These are phyloP conservation scores for Gallinago solitaria DNA, from an alignment of 2,797 vertebrate species.

Conservation along the genomic window DNA sequence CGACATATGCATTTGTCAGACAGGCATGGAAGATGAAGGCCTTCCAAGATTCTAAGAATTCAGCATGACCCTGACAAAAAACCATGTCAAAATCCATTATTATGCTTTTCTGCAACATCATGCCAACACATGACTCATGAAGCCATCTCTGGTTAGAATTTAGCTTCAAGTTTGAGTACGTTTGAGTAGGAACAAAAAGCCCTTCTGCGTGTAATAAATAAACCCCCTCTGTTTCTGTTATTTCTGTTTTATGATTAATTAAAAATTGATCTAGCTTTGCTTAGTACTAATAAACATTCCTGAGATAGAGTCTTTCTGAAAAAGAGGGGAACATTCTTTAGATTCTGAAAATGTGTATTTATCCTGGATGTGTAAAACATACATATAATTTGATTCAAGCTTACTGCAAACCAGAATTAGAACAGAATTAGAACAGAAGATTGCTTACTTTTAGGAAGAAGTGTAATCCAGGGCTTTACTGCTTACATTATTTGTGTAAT, in stretches of 20 bases:
- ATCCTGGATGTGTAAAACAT: conserved; percentile 36
- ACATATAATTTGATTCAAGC: conserved; percentile 43
- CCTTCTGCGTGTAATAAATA: background rate
- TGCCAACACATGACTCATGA: background rate
- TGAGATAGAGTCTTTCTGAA: background rate
- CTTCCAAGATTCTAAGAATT: background rate
- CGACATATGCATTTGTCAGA: background rate
- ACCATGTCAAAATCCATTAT: background rate
- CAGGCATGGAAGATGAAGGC: background rate
- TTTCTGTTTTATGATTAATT: conserved; percentile 2
- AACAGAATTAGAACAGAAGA: conserved; percentile 61
- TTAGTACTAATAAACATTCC: background rate
- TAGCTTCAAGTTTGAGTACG: background rate
- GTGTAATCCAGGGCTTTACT: conserved; percentile 66
- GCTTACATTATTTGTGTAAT: conserved; percentile 53
- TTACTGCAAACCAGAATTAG: conserved; percentile 35
- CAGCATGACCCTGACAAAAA: background rate
- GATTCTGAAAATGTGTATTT: conserved; percentile 30
- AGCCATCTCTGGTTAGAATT: background rate
- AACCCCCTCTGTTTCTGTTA: background rate
- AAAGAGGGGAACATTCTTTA: background rate
- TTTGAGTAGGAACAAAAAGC: background rate
- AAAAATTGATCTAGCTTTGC: background rate
- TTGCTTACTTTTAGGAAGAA: conserved; percentile 59
- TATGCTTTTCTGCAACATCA: background rate